A percentile compares a stretch with the other conserved stretches of the same genome.
Evolutionary conservation across 1,140 invertebrate genomes (phyloP).

Genomic region (Odontomachus brunneus): DNA sequence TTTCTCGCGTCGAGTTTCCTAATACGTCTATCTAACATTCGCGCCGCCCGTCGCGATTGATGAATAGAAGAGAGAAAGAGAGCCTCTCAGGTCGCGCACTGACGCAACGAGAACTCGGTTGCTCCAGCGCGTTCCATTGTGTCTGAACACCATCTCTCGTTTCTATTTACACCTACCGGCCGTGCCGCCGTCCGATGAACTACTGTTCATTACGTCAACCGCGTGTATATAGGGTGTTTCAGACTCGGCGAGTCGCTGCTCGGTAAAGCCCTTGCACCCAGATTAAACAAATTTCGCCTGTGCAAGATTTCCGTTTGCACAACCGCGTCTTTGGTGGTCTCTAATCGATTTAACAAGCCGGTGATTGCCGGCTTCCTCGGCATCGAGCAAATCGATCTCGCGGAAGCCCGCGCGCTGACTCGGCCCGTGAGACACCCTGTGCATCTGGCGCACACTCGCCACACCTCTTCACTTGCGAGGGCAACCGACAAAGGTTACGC

Average conservation of each 20-base stretch:
- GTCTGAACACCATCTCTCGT: conserved; percentile 38
- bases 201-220: conserved; percentile 9
- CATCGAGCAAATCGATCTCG: too few species aligned
- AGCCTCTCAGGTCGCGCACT: conserved; percentile 27
- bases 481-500: conserved; percentile 43
- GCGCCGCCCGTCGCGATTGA: conserved; percentile 36
- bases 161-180: conserved; percentile 48
- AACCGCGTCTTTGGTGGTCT: too few species aligned
- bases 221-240: neutral
- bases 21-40: conserved; percentile 42
- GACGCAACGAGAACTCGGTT: conserved; percentile 51
- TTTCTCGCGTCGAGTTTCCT: conserved; percentile 29
- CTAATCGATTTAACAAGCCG: too few species aligned
- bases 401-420: too few species aligned
- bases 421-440: neutral
- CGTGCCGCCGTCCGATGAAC: conserved; percentile 14
- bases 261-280: too few species aligned
- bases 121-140: conserved; percentile 43
- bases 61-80: conserved; percentile 58
- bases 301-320: too few species aligned
- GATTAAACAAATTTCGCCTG: too few species aligned
- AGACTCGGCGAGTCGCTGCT: neutral
- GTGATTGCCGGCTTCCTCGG: too few species aligned
- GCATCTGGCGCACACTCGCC: conserved; percentile 16
- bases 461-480: conserved; percentile 9